These are phyloP conservation scores for Orthosia gracilis DNA, from an alignment of 2,888 invertebrate genomes.

Conservation along the genomic window DNA sequence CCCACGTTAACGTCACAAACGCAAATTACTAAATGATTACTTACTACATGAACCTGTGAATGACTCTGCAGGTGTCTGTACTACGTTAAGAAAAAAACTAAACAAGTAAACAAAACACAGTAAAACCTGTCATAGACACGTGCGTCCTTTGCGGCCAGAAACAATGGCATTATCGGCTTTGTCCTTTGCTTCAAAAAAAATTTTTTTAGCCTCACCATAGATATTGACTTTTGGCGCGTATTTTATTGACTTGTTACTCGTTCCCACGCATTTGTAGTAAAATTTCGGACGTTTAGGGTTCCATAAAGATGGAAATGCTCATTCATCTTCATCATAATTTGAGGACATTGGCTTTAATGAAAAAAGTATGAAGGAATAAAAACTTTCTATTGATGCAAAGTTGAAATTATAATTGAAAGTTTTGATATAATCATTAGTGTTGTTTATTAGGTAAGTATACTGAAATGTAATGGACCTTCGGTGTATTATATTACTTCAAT, in stretches of 20 bases:
- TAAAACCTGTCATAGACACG: slow-evolving; percentile 86
- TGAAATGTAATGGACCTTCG: too few species aligned
- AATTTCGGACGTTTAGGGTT: slow-evolving; percentile 48
- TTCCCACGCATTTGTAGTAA: slow-evolving; percentile 76
- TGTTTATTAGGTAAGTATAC: too few species aligned
- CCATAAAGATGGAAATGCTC: slow-evolving; percentile 47
- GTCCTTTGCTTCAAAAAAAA: slow-evolving; percentile 73
- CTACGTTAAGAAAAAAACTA: slow-evolving; percentile 76
- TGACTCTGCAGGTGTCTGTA: slow-evolving; percentile 86
- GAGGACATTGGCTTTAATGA: slow-evolving; percentile 17
- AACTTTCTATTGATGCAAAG: slow-evolving; percentile 12
- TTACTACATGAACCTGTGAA: slow-evolving; percentile 78
- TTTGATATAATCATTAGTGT: neutral
- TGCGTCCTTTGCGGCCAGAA: slow-evolving; percentile 87
- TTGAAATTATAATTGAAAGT: neutral
- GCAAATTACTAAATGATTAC: slow-evolving; percentile 78
- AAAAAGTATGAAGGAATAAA: neutral
- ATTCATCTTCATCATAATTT: slow-evolving; percentile 53
- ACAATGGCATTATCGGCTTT: slow-evolving; percentile 81
- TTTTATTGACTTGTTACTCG: slow-evolving; percentile 78
- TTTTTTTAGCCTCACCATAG: slow-evolving; percentile 61
- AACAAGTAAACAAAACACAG: slow-evolving; percentile 80
- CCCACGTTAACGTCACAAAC: slow-evolving; percentile 69
- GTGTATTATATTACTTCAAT: too few species aligned
- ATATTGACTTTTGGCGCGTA: slow-evolving; percentile 78